Evolutionary conservation across 2,888 invertebrate species (phyloP), one percentile per base, ranked within the genome.

Genomic region (Myathropa florea): DNA sequence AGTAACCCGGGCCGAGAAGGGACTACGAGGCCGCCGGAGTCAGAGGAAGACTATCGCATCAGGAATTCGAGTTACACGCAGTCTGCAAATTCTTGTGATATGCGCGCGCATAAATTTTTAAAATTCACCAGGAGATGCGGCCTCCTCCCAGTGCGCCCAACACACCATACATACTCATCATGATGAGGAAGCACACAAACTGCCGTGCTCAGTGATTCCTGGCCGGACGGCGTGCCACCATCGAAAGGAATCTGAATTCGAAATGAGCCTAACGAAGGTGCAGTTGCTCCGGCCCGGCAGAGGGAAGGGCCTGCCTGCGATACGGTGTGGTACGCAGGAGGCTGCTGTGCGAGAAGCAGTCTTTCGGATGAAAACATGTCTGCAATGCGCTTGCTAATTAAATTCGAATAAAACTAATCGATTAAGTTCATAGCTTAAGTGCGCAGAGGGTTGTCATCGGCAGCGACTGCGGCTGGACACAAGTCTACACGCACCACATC

Each of bases 401-500:
- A 89, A 89, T 88, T 89, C 89, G 89, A 88, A 89, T 89, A 89
- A 88, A 89, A 89, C 88, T 89, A 89, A 89, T 89, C 88, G 88
- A 89, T 88, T 88, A 88, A 86, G 81, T 79, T 79, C 72, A 72
- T 83, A 73, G 76, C 83, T 73, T 68, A 73, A 65, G 81, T 81
- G 70, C 64, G 68, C 68, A 70, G 72, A 23, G 68, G 59, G 68
- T 23, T 63, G 79, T 71, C 65, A 81, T 77, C 68, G 63, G n/a
- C n/a, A n/a, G n/a, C n/a, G n/a, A n/a, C n/a, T n/a, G n/a, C n/a
- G n/a, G 39, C 14, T 21, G 59, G 26, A 21, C 33, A 21, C 24
- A 21, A 30, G 59, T 26, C 63, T 70, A n/a, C 70, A 71, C 60
- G 57, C 59, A 77, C 64, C 24, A 70, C 65, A 59, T 67, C 65